A percentile compares a stretch with the other conserved stretches of the same genome.
These are phyloP conservation scores for Xiphophorus maculatus DNA, from an alignment of 2,113 vertebrate genomes.

Conservation along the genomic window DNA sequence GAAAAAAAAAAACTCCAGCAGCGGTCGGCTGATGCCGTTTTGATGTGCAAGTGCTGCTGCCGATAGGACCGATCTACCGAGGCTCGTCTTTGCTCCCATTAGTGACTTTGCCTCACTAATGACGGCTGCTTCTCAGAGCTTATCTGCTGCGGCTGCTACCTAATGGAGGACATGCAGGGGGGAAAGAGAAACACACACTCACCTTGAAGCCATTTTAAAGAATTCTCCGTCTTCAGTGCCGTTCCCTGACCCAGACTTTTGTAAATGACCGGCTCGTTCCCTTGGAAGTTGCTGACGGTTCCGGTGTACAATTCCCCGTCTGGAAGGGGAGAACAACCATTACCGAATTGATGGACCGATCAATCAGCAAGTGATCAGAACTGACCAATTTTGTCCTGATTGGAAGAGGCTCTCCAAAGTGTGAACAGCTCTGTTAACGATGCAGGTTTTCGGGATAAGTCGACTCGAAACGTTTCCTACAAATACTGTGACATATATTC, in stretches of 20 bases:
- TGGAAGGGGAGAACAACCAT: slow-evolving; percentile 66
- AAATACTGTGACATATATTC: background rate
- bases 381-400: background rate
- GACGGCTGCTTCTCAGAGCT: slow-evolving; percentile 46
- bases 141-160: slow-evolving; percentile 41
- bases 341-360: background rate
- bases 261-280: slow-evolving; percentile 94
- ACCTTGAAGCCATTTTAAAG: slow-evolving; percentile 98
- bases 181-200: slow-evolving; percentile 31
- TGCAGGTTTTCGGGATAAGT: background rate
- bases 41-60: slow-evolving; percentile 59
- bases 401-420: background rate
- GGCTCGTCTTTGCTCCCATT: slow-evolving; percentile 51
- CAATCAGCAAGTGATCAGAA: background rate
- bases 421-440: too few relatives aligned
- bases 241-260: slow-evolving; percentile 90
- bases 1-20: slow-evolving; percentile 12
- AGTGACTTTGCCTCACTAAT: slow-evolving; percentile 52
- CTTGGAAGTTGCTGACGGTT: slow-evolving; percentile 97
- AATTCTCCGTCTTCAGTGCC: slow-evolving; percentile 93
- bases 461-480: background rate
- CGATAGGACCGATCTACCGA: slow-evolving; percentile 51
- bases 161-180: slow-evolving; percentile 27
- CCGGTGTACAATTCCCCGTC: slow-evolving; percentile 93
- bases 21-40: slow-evolving; percentile 46